Conservation (phyloP, 2,797 vertebrate genomes). For the Leptodactylus fallax region DNA sequence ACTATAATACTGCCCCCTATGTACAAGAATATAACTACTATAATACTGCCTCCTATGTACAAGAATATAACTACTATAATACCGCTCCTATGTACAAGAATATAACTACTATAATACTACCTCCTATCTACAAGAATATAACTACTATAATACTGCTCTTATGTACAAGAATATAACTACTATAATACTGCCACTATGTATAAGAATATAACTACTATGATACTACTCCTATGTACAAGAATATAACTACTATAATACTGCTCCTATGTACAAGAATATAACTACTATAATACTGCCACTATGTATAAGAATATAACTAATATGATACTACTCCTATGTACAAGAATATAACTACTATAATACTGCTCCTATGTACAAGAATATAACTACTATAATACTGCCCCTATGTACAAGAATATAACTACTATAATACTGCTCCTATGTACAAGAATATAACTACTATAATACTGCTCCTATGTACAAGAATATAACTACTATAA, state of each 20-base stretch:
- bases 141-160: conserved; percentile 3
- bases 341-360: conserved; percentile 13
- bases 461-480: background rate
- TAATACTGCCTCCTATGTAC: background rate
- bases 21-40: conserved; percentile 13
- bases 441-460: background rate
- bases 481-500: conserved; percentile 6
- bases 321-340: background rate
- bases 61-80: conserved; percentile 15
- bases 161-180: conserved; percentile 19
- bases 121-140: background rate
- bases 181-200: background rate
- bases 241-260: conserved; percentile 2
- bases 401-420: background rate
- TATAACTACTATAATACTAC: conserved; percentile 13
- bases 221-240: background rate
- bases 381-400: conserved; percentile 7
- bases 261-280: conserved; percentile 5
- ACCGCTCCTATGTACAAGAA: conserved; percentile 1
- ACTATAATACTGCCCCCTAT: background rate
- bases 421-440: background rate
- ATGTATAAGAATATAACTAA: conserved; percentile 3
- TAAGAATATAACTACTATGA: background rate
- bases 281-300: background rate
- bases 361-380: conserved; percentile 6